phyloP scores from a whole-genome alignment of 2,888 invertebrate species.

The Biston betularia region DNA sequence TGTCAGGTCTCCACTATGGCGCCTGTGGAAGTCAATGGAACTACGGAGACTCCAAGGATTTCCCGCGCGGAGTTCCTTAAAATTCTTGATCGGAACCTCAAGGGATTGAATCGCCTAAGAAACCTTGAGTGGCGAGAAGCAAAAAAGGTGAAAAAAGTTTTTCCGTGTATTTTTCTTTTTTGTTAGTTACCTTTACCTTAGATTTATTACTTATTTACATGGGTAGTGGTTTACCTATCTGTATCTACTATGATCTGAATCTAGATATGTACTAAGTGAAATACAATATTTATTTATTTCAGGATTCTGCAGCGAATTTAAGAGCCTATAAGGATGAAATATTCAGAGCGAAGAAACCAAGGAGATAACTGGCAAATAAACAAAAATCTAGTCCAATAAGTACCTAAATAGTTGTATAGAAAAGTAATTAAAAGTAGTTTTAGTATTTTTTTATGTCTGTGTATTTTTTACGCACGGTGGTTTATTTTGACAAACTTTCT shows the following conservation, averaged over 20 bases:
- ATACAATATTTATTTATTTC: conserved; percentile 46
- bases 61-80: conserved; percentile 76
- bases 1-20: conserved; percentile 57
- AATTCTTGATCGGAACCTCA: conserved; percentile 79
- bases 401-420: conserved; percentile 25
- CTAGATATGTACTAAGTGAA: too few species aligned
- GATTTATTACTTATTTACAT: too few species aligned
- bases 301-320: conserved; percentile 78
- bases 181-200: background rate
- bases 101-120: conserved; percentile 76
- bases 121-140: conserved; percentile 82
- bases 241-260: too few species aligned
- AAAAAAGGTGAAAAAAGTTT: conserved; percentile 66
- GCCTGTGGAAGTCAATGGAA: conserved; percentile 64
- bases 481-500: conserved; percentile 14
- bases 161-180: background rate
- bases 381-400: conserved; percentile 27
- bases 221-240: too few species aligned
- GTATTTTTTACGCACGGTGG: background rate
- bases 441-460: background rate
- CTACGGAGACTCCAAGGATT: conserved; percentile 75
- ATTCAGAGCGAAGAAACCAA: conserved; percentile 67
- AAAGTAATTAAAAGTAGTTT: conserved; percentile 16
- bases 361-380: conserved; percentile 53
- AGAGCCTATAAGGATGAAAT: conserved; percentile 76